These are phyloP conservation scores for Archegozetes longisetosus DNA, from an alignment of 1,140 invertebrate genomes.

Conservation along the genomic window DNA sequence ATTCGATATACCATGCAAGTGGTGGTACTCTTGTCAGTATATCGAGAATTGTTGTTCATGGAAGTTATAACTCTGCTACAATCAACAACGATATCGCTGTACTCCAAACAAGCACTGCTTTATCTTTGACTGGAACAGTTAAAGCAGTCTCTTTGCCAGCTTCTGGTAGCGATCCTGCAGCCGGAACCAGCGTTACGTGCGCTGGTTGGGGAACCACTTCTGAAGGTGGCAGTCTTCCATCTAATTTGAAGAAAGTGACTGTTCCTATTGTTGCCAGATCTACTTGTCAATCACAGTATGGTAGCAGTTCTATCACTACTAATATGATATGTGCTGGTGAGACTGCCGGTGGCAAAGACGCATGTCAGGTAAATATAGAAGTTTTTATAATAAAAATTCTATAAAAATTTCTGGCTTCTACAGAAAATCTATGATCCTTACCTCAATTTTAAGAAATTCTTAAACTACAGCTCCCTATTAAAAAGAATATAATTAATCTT, in stretches of 20 bases:
- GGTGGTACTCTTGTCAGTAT: neutral
- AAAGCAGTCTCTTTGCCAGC: neutral
- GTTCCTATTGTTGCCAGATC: neutral
- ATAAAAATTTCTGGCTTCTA: no score
- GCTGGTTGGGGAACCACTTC: neutral
- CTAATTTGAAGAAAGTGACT: neutral
- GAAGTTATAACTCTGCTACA: neutral
- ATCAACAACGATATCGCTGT: slow-evolving; percentile 9
- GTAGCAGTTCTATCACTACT: slow-evolving; percentile 33
- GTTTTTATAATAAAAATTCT: no score
- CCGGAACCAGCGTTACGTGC: neutral
- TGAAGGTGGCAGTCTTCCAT: neutral
- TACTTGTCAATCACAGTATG: neutral
- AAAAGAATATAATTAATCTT: no score
- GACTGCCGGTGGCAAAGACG: slow-evolving; percentile 49
- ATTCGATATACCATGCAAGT: neutral
- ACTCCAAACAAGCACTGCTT: neutral
- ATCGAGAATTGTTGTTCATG: neutral
- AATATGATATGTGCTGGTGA: slow-evolving; percentile 57
- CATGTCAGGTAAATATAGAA: slow-evolving; percentile 51
- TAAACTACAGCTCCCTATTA: no score
- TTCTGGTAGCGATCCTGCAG: neutral
- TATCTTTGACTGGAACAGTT: neutral
- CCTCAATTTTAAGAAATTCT: no score
- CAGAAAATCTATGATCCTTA: no score